phyloP scores from a whole-genome alignment of 1,140 invertebrate species.

The Ceratoteleas bidentatus region DNA sequence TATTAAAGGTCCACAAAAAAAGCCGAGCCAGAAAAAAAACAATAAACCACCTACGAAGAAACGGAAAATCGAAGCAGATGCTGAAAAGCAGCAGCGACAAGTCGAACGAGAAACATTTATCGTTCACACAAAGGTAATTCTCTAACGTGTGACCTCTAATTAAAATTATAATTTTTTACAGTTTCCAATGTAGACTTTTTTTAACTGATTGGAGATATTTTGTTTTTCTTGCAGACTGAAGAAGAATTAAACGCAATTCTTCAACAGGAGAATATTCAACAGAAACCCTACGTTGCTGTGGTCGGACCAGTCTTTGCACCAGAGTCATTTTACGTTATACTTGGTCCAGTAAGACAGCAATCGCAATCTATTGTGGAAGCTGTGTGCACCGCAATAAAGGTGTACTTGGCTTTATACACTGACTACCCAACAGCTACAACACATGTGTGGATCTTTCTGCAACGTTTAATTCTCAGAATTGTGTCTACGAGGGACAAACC shows the following conservation, averaged over 20 bases:
- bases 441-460: conserved; percentile 2
- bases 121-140: too few relatives aligned
- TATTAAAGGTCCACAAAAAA: too few relatives aligned
- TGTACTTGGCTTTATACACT: background rate
- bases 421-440: background rate
- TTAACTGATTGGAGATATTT: background rate
- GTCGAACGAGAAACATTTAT: too few relatives aligned
- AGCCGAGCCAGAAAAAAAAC: background rate
- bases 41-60: too few relatives aligned
- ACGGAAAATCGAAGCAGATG: too few relatives aligned
- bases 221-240: background rate
- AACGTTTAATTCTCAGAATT: conserved; percentile 4
- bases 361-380: background rate
- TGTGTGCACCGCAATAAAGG: background rate
- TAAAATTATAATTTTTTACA: too few relatives aligned
- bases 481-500: background rate
- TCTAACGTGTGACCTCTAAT: too few relatives aligned
- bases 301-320: background rate
- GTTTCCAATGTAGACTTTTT: background rate
- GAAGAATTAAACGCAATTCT: background rate
- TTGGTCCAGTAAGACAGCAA: background rate
- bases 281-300: conserved; percentile 5
- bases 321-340: background rate
- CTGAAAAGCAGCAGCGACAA: too few relatives aligned
- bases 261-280: background rate